Conservation (phyloP, 2,113 vertebrate species). For the Dicaeum eximium region DNA sequence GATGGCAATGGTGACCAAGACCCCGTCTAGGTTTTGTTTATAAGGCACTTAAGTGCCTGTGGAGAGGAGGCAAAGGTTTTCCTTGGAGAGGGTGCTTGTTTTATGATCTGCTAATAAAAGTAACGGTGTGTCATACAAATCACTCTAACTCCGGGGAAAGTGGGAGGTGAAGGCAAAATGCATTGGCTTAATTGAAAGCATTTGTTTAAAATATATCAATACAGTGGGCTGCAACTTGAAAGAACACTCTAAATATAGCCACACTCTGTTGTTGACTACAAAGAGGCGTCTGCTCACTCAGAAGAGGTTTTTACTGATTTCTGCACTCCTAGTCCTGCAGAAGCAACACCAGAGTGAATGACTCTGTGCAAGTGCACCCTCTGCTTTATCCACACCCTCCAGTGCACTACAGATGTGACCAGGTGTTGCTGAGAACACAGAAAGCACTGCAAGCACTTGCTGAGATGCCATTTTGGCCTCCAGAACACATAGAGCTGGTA, state of each 20-base stretch:
- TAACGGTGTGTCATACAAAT: background rate
- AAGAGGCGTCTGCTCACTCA: background rate
- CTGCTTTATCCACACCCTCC: background rate
- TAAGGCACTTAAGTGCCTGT: background rate
- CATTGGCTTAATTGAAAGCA: constrained; percentile 22
- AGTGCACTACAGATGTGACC: background rate
- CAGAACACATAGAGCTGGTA: background rate
- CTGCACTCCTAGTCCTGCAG: background rate
- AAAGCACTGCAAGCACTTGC: background rate
- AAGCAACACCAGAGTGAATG: background rate
- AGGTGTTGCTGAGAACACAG: background rate
- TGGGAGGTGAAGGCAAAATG: constrained; percentile 30
- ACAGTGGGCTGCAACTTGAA: background rate
- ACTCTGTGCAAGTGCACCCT: background rate
- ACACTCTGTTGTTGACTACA: background rate
- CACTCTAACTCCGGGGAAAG: background rate
- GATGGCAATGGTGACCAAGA: background rate
- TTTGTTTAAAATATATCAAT: constrained; percentile 51
- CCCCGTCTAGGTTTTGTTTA: background rate
- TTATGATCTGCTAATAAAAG: constrained; percentile 35
- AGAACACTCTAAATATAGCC: constrained; percentile 18
- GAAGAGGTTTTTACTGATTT: background rate
- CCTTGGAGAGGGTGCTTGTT: background rate
- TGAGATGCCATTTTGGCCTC: background rate
- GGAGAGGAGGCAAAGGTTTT: background rate